Percentiles rank a stretch among this genome's conserved stretches.
Evolutionary conservation across 2,797 vertebrate genomes (phyloP).

Genomic region (Labroides dimidiatus): DNA sequence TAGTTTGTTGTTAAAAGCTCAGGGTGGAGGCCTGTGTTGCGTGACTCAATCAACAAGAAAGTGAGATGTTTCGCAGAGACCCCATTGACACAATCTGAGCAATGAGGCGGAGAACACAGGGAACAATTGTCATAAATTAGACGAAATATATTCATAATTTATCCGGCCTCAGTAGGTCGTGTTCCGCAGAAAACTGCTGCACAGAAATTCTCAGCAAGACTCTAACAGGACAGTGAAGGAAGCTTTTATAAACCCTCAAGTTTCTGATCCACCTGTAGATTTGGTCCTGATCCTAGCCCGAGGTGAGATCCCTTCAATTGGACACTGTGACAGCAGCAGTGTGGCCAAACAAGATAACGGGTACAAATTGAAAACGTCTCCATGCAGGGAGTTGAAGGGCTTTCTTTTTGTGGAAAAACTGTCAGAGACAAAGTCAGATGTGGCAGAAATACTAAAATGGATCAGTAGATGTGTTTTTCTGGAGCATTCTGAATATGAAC

Average conservation of each 20-base stretch:
- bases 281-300: constrained; percentile 34
- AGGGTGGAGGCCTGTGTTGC: constrained; percentile 9
- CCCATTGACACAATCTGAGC: constrained; percentile 2
- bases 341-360: constrained; percentile 22
- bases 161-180: background rate
- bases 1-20: constrained; percentile 21
- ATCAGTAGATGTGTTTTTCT: background rate
- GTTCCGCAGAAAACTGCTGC: background rate
- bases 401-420: constrained; percentile 22
- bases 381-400: constrained; percentile 24
- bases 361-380: constrained; percentile 21
- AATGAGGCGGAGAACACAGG: background rate
- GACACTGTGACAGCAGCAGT: background rate
- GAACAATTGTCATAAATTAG: background rate
- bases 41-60: constrained; percentile 1
- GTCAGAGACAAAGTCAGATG: background rate
- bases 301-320: constrained; percentile 17
- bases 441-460: background rate
- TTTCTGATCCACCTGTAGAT: constrained; percentile 32
- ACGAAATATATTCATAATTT: background rate
- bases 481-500: no score
- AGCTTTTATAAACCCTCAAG: constrained; percentile 20
- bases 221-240: background rate
- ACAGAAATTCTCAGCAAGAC: background rate
- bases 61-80: constrained; percentile 1